Evolutionary conservation across 2,888 invertebrate species (phyloP).

Genomic region (Spialia ferax): DNA sequence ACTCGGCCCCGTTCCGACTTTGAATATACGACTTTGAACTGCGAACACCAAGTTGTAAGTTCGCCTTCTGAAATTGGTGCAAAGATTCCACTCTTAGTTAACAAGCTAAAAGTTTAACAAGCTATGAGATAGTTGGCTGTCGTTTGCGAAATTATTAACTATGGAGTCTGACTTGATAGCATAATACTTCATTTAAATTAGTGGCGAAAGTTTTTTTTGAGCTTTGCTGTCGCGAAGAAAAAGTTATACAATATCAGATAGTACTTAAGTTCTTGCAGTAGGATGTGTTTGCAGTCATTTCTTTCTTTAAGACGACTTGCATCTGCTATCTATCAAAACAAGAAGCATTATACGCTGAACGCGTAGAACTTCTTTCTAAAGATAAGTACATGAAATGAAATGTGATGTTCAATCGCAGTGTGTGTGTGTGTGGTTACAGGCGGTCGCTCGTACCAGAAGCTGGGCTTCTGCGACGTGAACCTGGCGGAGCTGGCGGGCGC

Average conservation of each 20-base stretch:
- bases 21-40: not conserved
- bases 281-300: no score
- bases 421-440: slow-evolving; percentile 69
- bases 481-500: slow-evolving; percentile 98
- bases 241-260: no score
- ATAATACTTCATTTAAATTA: not conserved
- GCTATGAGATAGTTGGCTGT: not conserved
- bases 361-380: no score
- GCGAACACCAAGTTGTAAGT: not conserved
- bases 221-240: not conserved
- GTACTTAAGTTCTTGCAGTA: no score
- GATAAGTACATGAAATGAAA: no score
- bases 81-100: not conserved
- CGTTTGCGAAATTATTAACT: slow-evolving; percentile 5
- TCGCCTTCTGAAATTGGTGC: not conserved
- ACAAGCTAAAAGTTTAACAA: slow-evolving; percentile 6
- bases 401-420: no score
- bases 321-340: no score
- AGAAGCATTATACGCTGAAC: no score
- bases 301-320: no score
- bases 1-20: slow-evolving; percentile 4
- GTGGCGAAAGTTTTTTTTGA: not conserved
- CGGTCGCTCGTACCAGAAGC: slow-evolving; percentile 96
- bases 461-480: slow-evolving; percentile 99
- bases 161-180: not conserved